These are phyloP conservation scores for Chascanopsetta lugubris DNA, from an alignment of 2,113 vertebrate species.

Conservation along the genomic window DNA sequence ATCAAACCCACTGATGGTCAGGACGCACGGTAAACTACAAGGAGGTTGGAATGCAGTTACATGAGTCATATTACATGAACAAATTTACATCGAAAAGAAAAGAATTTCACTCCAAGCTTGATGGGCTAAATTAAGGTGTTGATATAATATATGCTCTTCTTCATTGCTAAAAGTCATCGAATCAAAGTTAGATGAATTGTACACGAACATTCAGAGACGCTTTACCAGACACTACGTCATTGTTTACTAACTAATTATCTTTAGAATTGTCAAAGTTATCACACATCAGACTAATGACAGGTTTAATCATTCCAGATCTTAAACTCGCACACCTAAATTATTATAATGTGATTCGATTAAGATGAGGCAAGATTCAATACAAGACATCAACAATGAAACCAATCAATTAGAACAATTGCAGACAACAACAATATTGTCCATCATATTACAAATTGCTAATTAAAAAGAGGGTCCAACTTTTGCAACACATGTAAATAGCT, in stretches of 20 bases:
- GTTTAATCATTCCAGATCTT: background rate
- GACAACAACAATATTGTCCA: background rate
- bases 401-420: background rate
- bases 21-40: background rate
- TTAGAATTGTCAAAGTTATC: too few species aligned
- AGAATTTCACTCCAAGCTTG: too few species aligned
- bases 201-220: too few species aligned
- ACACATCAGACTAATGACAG: constrained; percentile 32
- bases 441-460: background rate
- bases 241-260: too few species aligned
- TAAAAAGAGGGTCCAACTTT: background rate
- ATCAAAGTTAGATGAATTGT: too few species aligned
- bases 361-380: background rate
- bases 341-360: background rate
- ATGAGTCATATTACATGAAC: too few species aligned
- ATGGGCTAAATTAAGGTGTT: too few species aligned
- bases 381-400: background rate
- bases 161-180: too few species aligned
- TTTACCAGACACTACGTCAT: too few species aligned
- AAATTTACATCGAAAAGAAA: too few species aligned
- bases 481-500: background rate
- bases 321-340: background rate
- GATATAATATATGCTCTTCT: too few species aligned
- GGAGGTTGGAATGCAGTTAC: background rate
- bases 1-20: constrained; percentile 13